Base-by-base conservation (phyloP, 2,888 invertebrate genomes). In the Glyphotaelius pellucidus region DNA sequence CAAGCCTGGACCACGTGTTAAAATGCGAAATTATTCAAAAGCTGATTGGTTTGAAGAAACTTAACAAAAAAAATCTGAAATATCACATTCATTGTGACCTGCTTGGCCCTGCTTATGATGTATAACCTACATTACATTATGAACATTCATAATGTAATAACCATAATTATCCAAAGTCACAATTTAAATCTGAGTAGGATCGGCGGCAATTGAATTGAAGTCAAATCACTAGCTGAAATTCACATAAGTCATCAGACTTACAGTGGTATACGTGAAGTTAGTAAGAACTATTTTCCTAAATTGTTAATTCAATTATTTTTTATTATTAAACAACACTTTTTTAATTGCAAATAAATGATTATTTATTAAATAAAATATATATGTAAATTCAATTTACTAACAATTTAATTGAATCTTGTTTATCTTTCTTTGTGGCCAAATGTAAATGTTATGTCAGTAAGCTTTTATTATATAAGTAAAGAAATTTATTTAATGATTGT, bases 221-320 rank as follows among this genome's bases (percentile, higher is more conserved):
- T 67, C 67, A 67, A 67, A 67, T 42, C 67, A 67, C 7, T n/a
- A 0, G 19, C 67, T 67, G 67, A 67, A 67, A 67, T n/a, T 67
- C 7, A 2, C n/a, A 67, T 67, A 67, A 25, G 9, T 67, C 9
- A 67, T 25, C 25, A 67, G 25, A n/a, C 25, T 67, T 25, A 3
- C 52, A 19, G 67, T 67, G 25, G 67, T 67, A 67, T 7, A 9
- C 67, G 67, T 67, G 67, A n/a, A 67, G 25, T 25, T 67, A 67
- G n/a, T 67, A 67, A 25, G 67, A 67, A 67, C 67, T 81, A 30
- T 81, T 81, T 81, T 81, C 81, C 15, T 81, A 81, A 81, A 81
- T 32, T 81, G 81, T 81, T 81, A 32, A 67, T 67, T n/a, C 52
- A 52, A 52, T 52, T 52, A 52, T 19, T 52, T 52, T 52, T 52